phyloP scores from a whole-genome alignment of 2,113 vertebrate species.

The Mesembrinibis cayennensis region DNA sequence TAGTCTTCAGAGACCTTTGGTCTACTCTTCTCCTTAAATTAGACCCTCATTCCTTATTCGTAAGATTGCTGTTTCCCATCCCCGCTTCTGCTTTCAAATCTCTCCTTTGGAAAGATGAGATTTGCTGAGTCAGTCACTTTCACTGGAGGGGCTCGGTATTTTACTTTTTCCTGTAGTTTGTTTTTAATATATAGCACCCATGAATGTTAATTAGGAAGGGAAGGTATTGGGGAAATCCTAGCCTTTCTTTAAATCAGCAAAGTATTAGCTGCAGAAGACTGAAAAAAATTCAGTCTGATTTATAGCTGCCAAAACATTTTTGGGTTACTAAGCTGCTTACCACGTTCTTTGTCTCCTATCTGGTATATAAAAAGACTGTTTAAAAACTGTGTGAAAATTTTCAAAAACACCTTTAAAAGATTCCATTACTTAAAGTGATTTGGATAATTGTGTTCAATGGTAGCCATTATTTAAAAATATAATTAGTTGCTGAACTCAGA shows the following conservation, averaged over 20 bases:
- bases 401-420: slow-evolving; percentile 91
- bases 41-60: slow-evolving; percentile 35
- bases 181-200: not conserved
- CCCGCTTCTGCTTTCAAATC: not conserved
- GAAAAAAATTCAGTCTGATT: slow-evolving; percentile 1
- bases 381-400: slow-evolving; percentile 79
- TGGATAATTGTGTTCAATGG: slow-evolving; percentile 91
- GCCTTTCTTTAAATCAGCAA: not conserved
- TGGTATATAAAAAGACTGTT: slow-evolving; percentile 75
- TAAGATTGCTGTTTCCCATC: not conserved
- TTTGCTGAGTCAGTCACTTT: slow-evolving; percentile 31
- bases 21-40: slow-evolving; percentile 10
- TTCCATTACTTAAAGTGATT: slow-evolving; percentile 94
- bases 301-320: slow-evolving; percentile 58
- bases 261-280: not conserved
- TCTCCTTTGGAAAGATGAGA: not conserved
- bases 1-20: not conserved
- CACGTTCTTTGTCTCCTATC: slow-evolving; percentile 69
- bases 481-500: slow-evolving; percentile 93
- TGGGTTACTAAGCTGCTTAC: slow-evolving; percentile 64
- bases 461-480: slow-evolving; percentile 98
- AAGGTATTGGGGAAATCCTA: not conserved
- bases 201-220: not conserved
- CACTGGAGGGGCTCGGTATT: not conserved
- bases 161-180: not conserved